Conservation (phyloP, 1,140 invertebrate species). For the Pogonus chalceus region DNA sequence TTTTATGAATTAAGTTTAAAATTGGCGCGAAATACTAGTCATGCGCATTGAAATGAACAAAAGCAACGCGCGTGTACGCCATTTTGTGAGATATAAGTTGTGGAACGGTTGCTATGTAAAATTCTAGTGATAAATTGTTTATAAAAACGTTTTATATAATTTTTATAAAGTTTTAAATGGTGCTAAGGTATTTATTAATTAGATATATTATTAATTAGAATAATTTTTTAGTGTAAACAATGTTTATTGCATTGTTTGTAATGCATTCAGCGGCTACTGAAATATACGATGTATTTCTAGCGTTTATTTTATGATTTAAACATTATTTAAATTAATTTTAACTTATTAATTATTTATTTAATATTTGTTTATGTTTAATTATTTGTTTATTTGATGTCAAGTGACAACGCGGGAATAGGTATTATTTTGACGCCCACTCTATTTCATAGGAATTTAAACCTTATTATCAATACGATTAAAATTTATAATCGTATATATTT, state of each 20-base stretch:
- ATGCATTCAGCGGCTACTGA: constrained; percentile 1
- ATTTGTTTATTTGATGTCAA: constrained; percentile 20
- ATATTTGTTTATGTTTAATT: constrained; percentile 8
- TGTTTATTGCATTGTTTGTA: not conserved
- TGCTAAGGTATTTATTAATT: not conserved
- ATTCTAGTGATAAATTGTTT: constrained; percentile 1
- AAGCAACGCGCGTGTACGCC: constrained; percentile 1
- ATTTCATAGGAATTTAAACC: not conserved
- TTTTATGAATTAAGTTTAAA: not conserved
- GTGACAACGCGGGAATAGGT: constrained; percentile 1
- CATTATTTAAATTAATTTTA: not conserved
- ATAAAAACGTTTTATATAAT: not conserved
- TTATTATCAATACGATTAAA: not conserved
- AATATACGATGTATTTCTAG: not conserved
- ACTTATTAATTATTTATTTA: constrained; percentile 3
- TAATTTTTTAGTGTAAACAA: not conserved
- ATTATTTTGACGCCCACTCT: constrained; percentile 1
- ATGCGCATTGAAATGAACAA: not conserved
- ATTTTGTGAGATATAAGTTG: constrained; percentile 6
- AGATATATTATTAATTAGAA: not conserved
- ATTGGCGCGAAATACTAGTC: not conserved
- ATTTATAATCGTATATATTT: not conserved
- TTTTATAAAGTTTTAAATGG: not conserved
- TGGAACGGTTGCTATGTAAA: constrained; percentile 1
- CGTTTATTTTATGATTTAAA: not conserved